These are phyloP conservation scores for Gonioctena quinquepunctata DNA, from an alignment of 1,140 invertebrate genomes.

Conservation along the genomic window DNA sequence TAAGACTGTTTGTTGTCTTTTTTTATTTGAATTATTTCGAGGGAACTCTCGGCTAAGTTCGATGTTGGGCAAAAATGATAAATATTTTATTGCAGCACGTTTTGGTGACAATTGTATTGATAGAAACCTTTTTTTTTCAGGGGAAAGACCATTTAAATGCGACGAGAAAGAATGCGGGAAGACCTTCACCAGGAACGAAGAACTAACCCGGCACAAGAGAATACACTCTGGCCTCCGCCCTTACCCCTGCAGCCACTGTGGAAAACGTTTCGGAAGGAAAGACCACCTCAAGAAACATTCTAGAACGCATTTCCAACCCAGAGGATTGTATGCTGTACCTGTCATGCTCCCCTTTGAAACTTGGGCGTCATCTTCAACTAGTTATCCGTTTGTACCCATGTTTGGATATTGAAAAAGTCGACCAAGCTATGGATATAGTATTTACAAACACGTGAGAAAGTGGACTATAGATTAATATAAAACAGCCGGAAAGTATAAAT, in stretches of 20 bases:
- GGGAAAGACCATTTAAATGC: conserved; percentile 85
- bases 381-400: conserved; percentile 36
- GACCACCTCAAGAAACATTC: conserved; percentile 86
- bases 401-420: too few species aligned
- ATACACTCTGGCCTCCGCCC: conserved; percentile 86
- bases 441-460: too few species aligned
- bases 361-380: conserved; percentile 38
- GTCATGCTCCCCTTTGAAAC: conserved; percentile 51
- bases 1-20: too few species aligned
- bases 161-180: conserved; percentile 83
- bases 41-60: too few species aligned
- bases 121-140: conserved; percentile 60
- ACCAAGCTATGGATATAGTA: too few species aligned
- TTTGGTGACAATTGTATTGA: too few species aligned
- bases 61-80: too few species aligned
- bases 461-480: too few species aligned
- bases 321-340: conserved; percentile 50
- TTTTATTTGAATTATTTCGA: too few species aligned
- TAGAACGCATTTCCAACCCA: conserved; percentile 66
- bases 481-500: too few species aligned
- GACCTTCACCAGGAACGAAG: conserved; percentile 91
- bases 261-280: conserved; percentile 86
- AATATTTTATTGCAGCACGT: too few species aligned
- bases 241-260: conserved; percentile 77
- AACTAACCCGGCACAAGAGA: conserved; percentile 86